Base-by-base conservation (phyloP, 2,113 vertebrate genomes). In the Ctenodactylus gundi region DNA sequence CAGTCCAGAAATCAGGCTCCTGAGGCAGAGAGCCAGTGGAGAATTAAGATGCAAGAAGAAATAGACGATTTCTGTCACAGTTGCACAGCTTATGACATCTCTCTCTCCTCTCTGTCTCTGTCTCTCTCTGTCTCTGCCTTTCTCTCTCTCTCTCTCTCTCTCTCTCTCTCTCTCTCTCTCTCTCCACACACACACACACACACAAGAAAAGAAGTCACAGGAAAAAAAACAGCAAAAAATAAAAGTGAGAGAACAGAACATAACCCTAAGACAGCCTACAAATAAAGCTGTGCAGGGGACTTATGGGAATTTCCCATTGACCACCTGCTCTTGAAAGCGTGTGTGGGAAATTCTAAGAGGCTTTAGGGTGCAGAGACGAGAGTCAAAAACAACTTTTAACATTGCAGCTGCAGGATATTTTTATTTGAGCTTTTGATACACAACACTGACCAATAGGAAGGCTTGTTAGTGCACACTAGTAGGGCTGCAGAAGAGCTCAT, bases 331-430 rank as follows among this genome's bases (percentile, higher is more conserved):
- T 95, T 92, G 15, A 96, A 94, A 97, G 36, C 62, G 60, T 91
- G 44, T 51, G 80, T 80, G 98, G 98, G 93, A 97, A 98, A 98
- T 98, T 98, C 97, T 98, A 96, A 94, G 92, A n/a, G 44, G 88
- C 94, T 93, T 93, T 85, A 91, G 93, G 84, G 97, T 97, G 67
- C 93, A 97, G 90, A 87, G 82, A 76, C 87, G 94, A 96, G 75
- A 92, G 95, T 96, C 92, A 96, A 98, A 98, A 98, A 98, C 95
- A 97, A 87, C 88, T 39, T 97, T 93, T 97, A 97, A 82, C 88
- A 97, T 95, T 98, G 96, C 98, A 98, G 97, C 97, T 98, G 98
- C 94, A 95, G 93, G 96, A 98, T 98, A 98, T 98, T 98, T 98
- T 98, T 97, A 97, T 97, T 97, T 97, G 94, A 97, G 85, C 91